Base-by-base conservation (phyloP, 2,888 invertebrate genomes). In the Drosophila fulvimacula region DNA sequence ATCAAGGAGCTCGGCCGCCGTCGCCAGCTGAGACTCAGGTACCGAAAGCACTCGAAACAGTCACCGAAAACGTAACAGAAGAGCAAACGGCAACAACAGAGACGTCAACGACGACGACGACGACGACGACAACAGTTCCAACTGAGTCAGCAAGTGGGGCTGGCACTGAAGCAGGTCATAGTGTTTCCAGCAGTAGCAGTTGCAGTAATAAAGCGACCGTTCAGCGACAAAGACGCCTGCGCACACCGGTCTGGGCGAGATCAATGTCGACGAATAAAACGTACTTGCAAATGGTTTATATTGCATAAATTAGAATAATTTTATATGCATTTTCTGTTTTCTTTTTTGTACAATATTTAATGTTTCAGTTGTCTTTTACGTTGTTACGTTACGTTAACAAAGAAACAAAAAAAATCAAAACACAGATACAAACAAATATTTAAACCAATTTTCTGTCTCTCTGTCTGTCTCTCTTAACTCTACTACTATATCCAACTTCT, bases 171-270 rank as follows among this genome's bases (percentile, higher is more conserved):
- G 77, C 69, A 55, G 79, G 69, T 73, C 81, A 74, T 76, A 81
- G 78, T 88, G 80, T 79, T 78, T 79, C 69, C 86, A 89, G 84
- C 88, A 89, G 91, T 90, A 92, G 90, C 90, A 91, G 91, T 90
- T 90, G 90, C 90, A 91, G 92, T 91, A 92, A 91, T 88, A 92
- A 92, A 92, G 93, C 93, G 92, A 94, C 95, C 82, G 94, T 94
- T 79, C 95, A 95, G 94, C 95, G 94, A 93, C 95, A 92, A 86
- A 91, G 96, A 93, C 95, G 95, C 90, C 95, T 96, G 93, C 95
- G 96, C 93, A 95, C 96, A 91, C 96, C 96, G 91, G 95, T 96
- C 93, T 96, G 96, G 96, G 95, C 96, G 93, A 95, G 95, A 94
- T 95, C 95, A 93, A 94, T 94, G 93, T 93, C 94, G 93, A 91